Percentiles rank a stretch among this genome's conserved stretches.
Evolutionary conservation across 2,113 vertebrate species (phyloP).

Genomic region (Lepus americanus): DNA sequence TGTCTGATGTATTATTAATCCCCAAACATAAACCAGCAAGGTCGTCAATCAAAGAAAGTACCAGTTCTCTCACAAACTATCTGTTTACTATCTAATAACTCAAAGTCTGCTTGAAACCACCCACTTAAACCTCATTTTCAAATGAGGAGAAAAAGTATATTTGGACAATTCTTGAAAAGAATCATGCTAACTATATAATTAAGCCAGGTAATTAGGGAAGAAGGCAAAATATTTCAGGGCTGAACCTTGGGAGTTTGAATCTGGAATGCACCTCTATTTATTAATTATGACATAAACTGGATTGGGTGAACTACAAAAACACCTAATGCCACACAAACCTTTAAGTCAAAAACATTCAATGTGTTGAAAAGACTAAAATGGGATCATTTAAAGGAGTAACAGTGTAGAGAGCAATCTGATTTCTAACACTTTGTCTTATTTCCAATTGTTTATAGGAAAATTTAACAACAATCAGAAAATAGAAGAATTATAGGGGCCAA

Average conservation of each 20-base stretch:
- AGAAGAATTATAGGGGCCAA: not conserved
- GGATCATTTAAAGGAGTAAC: not conserved
- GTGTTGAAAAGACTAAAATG: conserved; percentile 26
- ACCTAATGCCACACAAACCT: conserved; percentile 57
- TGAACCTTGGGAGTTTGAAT: not conserved
- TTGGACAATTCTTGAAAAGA: conserved; percentile 72
- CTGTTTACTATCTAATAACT: conserved; percentile 85
- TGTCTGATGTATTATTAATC: conserved; percentile 94
- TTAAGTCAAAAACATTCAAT: conserved; percentile 69
- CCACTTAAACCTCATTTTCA: conserved; percentile 77
- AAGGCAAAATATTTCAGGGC: conserved; percentile 65
- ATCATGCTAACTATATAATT: conserved; percentile 48
- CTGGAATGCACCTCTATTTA: conserved; percentile 22
- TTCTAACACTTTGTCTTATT: not conserved
- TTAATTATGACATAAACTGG: conserved; percentile 69
- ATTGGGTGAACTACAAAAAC: conserved; percentile 26
- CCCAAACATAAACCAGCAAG: conserved; percentile 89
- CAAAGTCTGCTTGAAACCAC: conserved; percentile 78
- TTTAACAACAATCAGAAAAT: not conserved
- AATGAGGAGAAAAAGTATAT: conserved; percentile 60
- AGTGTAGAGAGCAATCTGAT: not conserved
- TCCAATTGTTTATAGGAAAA: not conserved
- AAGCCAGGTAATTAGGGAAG: conserved; percentile 77
- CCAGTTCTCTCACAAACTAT: conserved; percentile 86
- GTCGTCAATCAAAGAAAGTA: conserved; percentile 88